Percentiles rank a stretch among this genome's conserved stretches.
phyloP scores from a whole-genome alignment of 1,140 invertebrate genomes.

The Pseudomyrmex concolor region DNA sequence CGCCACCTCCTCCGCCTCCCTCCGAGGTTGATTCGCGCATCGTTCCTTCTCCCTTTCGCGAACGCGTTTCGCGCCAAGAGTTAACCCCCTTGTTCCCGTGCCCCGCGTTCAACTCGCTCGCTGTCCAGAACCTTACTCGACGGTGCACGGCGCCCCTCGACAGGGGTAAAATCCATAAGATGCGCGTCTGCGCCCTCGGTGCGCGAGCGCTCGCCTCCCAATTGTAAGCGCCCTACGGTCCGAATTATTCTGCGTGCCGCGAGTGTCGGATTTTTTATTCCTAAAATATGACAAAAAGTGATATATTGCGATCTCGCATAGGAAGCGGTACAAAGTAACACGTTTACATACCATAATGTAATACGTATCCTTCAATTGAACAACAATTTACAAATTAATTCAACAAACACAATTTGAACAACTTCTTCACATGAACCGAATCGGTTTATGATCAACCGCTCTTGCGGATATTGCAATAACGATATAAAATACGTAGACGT shows the following conservation, averaged over 20 bases:
- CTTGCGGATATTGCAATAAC: too few species aligned
- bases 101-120: background rate
- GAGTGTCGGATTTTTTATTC: background rate
- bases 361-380: too few species aligned
- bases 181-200: conserved; percentile 80
- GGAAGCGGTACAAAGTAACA: too few species aligned
- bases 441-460: too few species aligned
- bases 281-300: background rate
- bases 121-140: conserved; percentile 32
- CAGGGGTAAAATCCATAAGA: conserved; percentile 83
- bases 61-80: conserved; percentile 6
- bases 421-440: too few species aligned
- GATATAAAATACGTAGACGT: too few species aligned
- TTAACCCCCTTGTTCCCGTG: conserved; percentile 36
- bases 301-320: background rate
- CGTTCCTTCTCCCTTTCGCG: conserved; percentile 57
- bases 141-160: conserved; percentile 39
- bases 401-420: too few species aligned
- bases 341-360: too few species aligned
- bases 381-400: too few species aligned
- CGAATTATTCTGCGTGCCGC: background rate
- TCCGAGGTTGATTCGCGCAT: conserved; percentile 25
- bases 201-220: conserved; percentile 40
- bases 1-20: conserved; percentile 33
- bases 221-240: conserved; percentile 42